Evolutionary conservation across 2,888 invertebrate genomes (phyloP), one percentile per base, ranked within the genome.

Genomic region (Parnassius mnemosyne): DNA sequence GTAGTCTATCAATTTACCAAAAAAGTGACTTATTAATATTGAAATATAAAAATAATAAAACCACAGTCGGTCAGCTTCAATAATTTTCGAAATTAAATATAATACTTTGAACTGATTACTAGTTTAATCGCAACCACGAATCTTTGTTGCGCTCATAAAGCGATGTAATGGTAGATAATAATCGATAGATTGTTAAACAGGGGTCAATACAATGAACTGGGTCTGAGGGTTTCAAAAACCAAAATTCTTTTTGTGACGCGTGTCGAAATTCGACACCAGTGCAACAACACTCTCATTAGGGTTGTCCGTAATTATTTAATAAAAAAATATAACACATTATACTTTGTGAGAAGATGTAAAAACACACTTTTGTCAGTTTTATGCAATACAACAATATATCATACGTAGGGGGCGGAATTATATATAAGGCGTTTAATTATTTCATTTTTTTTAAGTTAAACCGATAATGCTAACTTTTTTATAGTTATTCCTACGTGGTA

Each of bases 181-280:
- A 87, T 83, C 83, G 76, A 83, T 83, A 76, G 69, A 69, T 71
- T 71, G 77, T 81, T 81, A 76, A 78, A 75, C 67, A 59, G 69
- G 81, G 84, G 82, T 78, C 76, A 76, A 67, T 74, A 83, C 83
- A 81, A 83, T 78, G 74, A 72, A 68, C 62, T 64, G 67, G 66
- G 74, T 74, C 78, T 70, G 71, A 75, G 82, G 83, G 80, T 71
- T 77, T 80, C 72, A 76, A 71, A 79, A 81, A 78, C 73, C 71
- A 68, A 73, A 74, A 72, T 76, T 80, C 73, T 75, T 84, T 82
- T 80, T 80, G 71, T 70, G 81, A 71, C 81, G 83, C 83, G 83
- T 83, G 84, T 72, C 78, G 89, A 76, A 87, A 90, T 72, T 75
- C 72, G 85, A 89, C 81, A 84, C 89, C 77, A 73, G 67, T 69